These are phyloP conservation scores for Ips typographus DNA, from an alignment of 1,140 invertebrate genomes.

Conservation along the genomic window DNA sequence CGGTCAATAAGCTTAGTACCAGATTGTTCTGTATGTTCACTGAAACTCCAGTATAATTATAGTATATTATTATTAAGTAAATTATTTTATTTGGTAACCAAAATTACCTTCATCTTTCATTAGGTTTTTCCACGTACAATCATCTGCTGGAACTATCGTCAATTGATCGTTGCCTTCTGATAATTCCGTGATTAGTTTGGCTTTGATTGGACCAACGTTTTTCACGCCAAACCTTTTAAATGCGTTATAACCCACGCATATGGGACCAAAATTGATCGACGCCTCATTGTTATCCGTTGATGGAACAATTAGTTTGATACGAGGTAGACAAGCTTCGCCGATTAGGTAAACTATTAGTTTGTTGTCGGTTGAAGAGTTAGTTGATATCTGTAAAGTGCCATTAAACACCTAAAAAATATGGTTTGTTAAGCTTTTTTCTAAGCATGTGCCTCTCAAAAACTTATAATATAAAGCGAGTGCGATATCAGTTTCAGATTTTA, in stretches of 20 bases:
- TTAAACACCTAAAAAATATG: conserved; percentile 13
- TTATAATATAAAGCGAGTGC: too few relatives aligned
- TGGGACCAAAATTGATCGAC: conserved; percentile 33
- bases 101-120: conserved; percentile 22
- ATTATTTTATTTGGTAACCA: too few relatives aligned
- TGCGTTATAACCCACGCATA: conserved; percentile 21
- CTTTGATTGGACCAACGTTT: conserved; percentile 41
- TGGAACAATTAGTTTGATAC: conserved; percentile 37
- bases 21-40: conserved; percentile 14
- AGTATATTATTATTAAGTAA: too few relatives aligned
- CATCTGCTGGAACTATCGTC: conserved; percentile 18
- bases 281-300: conserved; percentile 9
- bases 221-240: conserved; percentile 30
- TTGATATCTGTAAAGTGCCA: conserved; percentile 11
- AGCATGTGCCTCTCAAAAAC: too few relatives aligned
- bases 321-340: conserved; percentile 41
- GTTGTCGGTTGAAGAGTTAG: conserved; percentile 18
- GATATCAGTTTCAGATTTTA: too few relatives aligned
- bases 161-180: conserved; percentile 15
- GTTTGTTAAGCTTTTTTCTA: conserved; percentile 5
- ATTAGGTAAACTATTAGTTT: conserved; percentile 21
- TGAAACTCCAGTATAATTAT: conserved; percentile 8
- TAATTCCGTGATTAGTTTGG: conserved; percentile 40
- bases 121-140: conserved; percentile 16
- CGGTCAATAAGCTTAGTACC: conserved; percentile 34